Conservation (phyloP, 2,797 vertebrate genomes). For the Macroramphosus scolopax region DNA sequence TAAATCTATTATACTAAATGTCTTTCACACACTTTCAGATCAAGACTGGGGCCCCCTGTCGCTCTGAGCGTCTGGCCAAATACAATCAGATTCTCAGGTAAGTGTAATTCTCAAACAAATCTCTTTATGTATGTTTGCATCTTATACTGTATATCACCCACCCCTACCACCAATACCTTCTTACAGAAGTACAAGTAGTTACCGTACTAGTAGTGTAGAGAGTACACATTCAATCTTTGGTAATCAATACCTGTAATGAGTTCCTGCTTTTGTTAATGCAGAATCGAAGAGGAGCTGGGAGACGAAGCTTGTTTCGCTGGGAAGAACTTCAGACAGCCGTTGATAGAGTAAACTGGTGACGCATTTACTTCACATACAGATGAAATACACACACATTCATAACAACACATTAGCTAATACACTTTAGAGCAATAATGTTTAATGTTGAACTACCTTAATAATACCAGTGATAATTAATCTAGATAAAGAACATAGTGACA, state of each 20-base stretch:
- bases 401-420: background rate
- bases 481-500: slow-evolving; percentile 6
- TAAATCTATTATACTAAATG: too few species aligned
- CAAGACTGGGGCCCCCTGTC: slow-evolving; percentile 94
- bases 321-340: slow-evolving; percentile 91
- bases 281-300: slow-evolving; percentile 96
- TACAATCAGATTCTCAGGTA: slow-evolving; percentile 97
- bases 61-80: slow-evolving; percentile 95
- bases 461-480: background rate
- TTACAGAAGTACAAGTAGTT: background rate
- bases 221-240: too few species aligned
- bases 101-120: slow-evolving; percentile 12
- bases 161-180: background rate
- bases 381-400: slow-evolving; percentile 3
- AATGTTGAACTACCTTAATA: slow-evolving; percentile 20
- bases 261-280: slow-evolving; percentile 45
- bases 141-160: too few species aligned
- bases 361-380: slow-evolving; percentile 3
- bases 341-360: slow-evolving; percentile 70
- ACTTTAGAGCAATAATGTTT: slow-evolving; percentile 4
- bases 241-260: background rate
- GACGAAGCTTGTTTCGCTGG: slow-evolving; percentile 88
- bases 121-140: too few species aligned
- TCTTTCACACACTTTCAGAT: slow-evolving; percentile 77
- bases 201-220: too few species aligned